phyloP scores from a whole-genome alignment of 2,797 vertebrate genomes.

The Macroramphosus scolopax region DNA sequence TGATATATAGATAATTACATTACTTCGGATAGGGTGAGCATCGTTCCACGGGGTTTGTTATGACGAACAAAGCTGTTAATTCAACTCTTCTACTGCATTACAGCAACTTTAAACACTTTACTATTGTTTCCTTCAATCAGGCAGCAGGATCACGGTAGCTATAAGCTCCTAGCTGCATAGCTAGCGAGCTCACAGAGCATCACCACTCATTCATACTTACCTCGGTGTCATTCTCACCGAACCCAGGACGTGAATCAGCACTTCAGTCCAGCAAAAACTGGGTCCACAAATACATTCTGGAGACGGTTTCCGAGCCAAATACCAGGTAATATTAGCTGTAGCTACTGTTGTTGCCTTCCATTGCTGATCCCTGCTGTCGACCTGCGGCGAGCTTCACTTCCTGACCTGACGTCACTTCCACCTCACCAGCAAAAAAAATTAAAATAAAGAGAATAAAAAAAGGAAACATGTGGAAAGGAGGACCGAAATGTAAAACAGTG shows the following conservation, averaged over 20 bases:
- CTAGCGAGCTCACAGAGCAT: conserved; percentile 27
- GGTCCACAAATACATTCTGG: conserved; percentile 9
- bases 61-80: background rate
- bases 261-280: conserved; percentile 10
- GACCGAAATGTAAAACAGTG: no score
- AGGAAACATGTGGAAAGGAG: no score
- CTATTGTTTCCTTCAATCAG: background rate
- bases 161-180: conserved; percentile 27
- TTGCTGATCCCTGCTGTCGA: conserved; percentile 21
- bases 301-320: background rate
- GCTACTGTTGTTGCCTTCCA: conserved; percentile 6
- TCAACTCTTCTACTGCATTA: background rate
- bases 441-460: no score
- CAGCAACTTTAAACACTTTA: background rate
- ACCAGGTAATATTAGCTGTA: background rate
- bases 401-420: conserved; percentile 64
- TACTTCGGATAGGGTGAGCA: no score
- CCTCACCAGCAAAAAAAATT: no score
- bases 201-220: conserved; percentile 43
- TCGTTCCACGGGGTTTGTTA: conserved; percentile 6
- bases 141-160: conserved; percentile 41
- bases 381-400: conserved; percentile 47
- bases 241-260: conserved; percentile 8
- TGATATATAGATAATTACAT: no score
- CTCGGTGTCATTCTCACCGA: conserved; percentile 60